Percentiles rank a stretch among this genome's conserved stretches.
Conservation (phyloP, 2,113 vertebrate species). For the Anoplopoma fimbria region DNA sequence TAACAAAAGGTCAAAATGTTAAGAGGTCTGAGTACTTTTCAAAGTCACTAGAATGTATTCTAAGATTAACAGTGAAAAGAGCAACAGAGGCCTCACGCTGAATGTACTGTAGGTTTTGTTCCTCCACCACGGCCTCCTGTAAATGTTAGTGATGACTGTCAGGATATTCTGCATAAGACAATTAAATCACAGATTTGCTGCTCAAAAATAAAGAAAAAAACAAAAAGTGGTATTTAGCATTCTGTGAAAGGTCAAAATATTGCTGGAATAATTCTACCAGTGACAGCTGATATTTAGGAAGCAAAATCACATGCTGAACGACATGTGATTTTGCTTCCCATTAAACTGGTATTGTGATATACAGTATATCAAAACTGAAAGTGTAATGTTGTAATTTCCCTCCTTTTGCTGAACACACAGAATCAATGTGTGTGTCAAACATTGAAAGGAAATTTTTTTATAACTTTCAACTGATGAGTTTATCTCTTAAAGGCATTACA, state of each 20-base stretch:
- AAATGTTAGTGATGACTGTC: background rate
- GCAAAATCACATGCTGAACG: background rate
- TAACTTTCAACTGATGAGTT: background rate
- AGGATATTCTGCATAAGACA: background rate
- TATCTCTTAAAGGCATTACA: slow-evolving; percentile 15
- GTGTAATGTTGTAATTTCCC: background rate
- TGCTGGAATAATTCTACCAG: background rate
- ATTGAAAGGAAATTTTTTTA: slow-evolving; percentile 9
- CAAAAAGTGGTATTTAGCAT: background rate
- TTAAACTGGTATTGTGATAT: background rate
- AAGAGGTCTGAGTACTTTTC: background rate
- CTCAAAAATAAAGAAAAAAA: background rate
- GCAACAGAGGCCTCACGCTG: background rate
- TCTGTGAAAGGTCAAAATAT: background rate
- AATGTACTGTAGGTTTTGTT: background rate
- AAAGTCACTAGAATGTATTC: no score
- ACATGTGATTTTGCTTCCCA: background rate
- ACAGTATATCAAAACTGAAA: background rate
- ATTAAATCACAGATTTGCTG: background rate
- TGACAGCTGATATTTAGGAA: background rate
- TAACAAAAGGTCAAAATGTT: background rate
- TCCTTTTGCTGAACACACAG: background rate
- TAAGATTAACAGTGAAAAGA: background rate
- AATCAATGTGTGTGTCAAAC: background rate
- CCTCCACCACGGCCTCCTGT: background rate